phyloP scores from a whole-genome alignment of 2,113 vertebrate species.

The Setophaga petechia region DNA sequence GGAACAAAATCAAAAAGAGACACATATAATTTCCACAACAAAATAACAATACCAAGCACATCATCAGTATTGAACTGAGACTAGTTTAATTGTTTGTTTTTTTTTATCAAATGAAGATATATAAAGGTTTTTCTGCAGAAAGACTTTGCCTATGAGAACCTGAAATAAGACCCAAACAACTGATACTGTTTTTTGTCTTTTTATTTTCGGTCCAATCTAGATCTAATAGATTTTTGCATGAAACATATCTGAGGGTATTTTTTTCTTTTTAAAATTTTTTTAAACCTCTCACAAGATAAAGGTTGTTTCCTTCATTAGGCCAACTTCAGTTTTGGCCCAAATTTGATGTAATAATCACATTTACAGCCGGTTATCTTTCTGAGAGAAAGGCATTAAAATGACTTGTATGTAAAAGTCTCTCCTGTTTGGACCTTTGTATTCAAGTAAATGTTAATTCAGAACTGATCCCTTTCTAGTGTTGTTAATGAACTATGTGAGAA shows the following conservation, averaged over 20 bases:
- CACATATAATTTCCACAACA: background rate
- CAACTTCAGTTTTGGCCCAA: background rate
- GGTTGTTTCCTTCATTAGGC: rapidly evolving
- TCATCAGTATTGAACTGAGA: background rate
- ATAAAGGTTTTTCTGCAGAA: background rate
- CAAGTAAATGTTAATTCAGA: background rate
- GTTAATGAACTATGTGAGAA: background rate
- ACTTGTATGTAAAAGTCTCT: rapidly evolving
- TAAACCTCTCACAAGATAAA: background rate
- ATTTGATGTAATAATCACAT: background rate
- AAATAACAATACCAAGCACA: background rate
- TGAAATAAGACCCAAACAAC: background rate
- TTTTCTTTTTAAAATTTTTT: background rate
- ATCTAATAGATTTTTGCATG: background rate
- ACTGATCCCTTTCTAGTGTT: background rate
- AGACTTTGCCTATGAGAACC: background rate
- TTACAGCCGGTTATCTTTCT: background rate
- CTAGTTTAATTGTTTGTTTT: background rate
- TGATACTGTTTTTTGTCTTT: background rate
- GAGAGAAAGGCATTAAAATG: background rate
- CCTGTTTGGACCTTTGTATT: background rate
- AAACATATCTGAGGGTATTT: background rate
- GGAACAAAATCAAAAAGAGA: background rate
- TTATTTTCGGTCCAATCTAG: background rate
- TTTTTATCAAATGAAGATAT: background rate